Evolutionary conservation across 2,797 vertebrate genomes (phyloP).

Genomic region (Danionella dracula): DNA sequence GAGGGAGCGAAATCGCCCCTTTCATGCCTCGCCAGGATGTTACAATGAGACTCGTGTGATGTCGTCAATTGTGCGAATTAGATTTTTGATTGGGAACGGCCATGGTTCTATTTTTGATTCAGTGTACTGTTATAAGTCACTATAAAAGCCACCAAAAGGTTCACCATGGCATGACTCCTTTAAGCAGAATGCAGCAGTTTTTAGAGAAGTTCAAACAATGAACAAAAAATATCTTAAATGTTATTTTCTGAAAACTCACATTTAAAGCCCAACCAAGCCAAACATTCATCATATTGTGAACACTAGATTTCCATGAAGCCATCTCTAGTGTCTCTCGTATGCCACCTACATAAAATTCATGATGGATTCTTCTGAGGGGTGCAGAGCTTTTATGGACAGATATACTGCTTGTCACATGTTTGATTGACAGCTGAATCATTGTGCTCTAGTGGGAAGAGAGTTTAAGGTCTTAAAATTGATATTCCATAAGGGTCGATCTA

Average conservation of each 20-base stretch:
- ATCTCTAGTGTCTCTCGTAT: not conserved
- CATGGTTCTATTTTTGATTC: no score
- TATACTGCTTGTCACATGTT: constrained; percentile 8
- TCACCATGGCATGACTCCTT: no score
- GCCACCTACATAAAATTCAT: constrained; percentile 5
- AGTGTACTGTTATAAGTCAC: no score
- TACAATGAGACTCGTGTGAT: no score
- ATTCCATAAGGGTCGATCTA: constrained; percentile 16
- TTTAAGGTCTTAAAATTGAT: constrained; percentile 11
- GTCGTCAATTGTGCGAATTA: no score
- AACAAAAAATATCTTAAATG: no score
- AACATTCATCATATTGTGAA: not conserved
- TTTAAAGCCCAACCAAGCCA: not conserved
- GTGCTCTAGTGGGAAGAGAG: not conserved
- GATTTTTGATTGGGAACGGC: no score
- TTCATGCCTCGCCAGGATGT: no score
- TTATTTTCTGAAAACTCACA: not conserved
- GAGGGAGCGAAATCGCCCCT: no score
- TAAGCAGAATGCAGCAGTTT: no score
- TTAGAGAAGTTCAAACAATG: no score
- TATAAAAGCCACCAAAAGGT: no score
- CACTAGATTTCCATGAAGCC: not conserved
- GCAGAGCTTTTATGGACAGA: constrained; percentile 3
- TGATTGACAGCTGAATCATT: constrained; percentile 23
- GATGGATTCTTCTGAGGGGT: not conserved